A percentile compares a stretch with the other conserved stretches of the same genome.
Conservation (phyloP, 2,797 vertebrate species). For the Hydrophis major region DNA sequence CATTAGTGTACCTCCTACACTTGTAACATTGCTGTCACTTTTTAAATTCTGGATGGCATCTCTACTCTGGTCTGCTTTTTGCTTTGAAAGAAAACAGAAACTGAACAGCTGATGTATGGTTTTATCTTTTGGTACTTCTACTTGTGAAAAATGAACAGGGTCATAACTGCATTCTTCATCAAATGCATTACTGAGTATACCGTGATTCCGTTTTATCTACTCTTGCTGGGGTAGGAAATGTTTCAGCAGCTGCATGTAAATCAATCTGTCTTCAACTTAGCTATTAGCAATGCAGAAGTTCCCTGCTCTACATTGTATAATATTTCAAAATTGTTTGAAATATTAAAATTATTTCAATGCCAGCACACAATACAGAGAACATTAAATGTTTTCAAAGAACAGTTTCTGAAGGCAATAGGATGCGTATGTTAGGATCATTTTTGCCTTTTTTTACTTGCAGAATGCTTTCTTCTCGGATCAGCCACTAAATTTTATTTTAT, state of each 20-base stretch:
- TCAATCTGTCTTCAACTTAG: background rate
- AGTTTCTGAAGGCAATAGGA: constrained; percentile 3
- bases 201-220: background rate
- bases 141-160: background rate
- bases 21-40: background rate
- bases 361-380: background rate
- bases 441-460: background rate
- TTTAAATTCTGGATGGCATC: background rate
- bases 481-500: background rate
- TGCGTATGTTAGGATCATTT: background rate
- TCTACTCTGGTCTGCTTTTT: background rate
- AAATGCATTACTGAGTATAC: background rate
- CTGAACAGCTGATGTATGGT: background rate
- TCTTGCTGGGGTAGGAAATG: background rate
- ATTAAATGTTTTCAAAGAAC: background rate
- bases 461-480: background rate
- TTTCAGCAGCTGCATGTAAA: background rate
- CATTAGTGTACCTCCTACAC: background rate
- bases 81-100: background rate
- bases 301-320: background rate
- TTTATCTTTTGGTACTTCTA: background rate
- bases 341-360: background rate
- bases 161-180: background rate
- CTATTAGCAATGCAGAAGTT: background rate
- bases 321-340: background rate